Base-by-base conservation (phyloP, 2,113 vertebrate genomes). In the Pteruthius melanotis region DNA sequence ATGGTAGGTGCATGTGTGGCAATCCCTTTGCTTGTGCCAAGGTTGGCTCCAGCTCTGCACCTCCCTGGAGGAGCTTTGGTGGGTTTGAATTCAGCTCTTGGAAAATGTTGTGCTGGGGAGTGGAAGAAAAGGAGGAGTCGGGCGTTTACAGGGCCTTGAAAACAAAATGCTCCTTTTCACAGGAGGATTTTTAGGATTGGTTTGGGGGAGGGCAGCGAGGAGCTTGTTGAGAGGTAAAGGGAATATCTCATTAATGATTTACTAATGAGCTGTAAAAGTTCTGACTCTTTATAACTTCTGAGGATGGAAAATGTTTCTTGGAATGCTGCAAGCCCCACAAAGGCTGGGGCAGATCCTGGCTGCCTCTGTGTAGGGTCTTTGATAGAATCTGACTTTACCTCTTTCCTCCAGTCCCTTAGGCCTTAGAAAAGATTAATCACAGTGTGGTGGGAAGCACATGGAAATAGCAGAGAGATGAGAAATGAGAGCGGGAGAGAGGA, bases 401-500 rank as follows among this genome's bases (percentile, higher is more conserved):
- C 95, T 98, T 97, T 97, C 87, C 89, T 97, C 95, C 86, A 88
- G 68, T 97, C 96, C 93, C 97, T 88, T 85, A 94, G 93, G 95
- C 89, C 94, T 93, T 91, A 97, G 97, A 84, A 97, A 97, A 93
- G 97, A 97, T 98, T 97, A 97, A 97, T 97, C 96, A 96, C 95
- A 97, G 98, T 93, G 94, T 98, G 97, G 97, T 97, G 95, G 96
- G 97, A 97, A 98, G 97, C 92, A 90, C 97, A 94, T 97, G 90
- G 86, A 97, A 97, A 98, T 95, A 96, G 94, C 95, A 97, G 87
- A 95, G 96, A 93, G 90, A 92, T 96, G 93, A 98, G 97, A 97
- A 98, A 98, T 96, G 97, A 97, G 96, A 97, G 68, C 8, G 23
- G 54, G 75, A 96, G 90, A 85, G 92, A 95, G 79, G 79, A 95